Conservation (phyloP, 2,888 invertebrate species). For the Cheilosia urbana region DNA sequence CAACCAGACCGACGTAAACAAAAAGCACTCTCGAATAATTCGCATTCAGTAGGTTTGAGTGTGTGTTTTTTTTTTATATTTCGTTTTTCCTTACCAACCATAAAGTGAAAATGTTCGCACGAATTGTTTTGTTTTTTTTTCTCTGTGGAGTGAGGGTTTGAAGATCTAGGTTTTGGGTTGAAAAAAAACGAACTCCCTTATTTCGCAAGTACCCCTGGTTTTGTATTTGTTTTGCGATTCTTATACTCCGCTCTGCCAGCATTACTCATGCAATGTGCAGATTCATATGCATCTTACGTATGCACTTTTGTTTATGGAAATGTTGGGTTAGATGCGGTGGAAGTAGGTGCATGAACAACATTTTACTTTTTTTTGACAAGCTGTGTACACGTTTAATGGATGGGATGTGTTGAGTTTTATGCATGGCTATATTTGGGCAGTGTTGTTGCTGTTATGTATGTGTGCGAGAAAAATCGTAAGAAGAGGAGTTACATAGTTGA, state of each 20-base stretch:
- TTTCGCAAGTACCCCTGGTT: background rate
- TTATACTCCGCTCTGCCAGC: conserved; percentile 2
- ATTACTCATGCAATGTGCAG: conserved; percentile 39
- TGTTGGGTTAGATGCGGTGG: conserved; percentile 24
- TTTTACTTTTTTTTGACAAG: conserved; percentile 6
- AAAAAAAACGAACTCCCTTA: conserved; percentile 25
- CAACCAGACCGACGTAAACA: conserved; percentile 52
- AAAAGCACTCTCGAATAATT: conserved; percentile 65
- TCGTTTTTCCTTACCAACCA: conserved; percentile 5
- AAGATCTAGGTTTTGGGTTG: conserved; percentile 62
- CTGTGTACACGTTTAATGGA: conserved; percentile 15
- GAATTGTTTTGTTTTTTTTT: conserved; percentile 42
- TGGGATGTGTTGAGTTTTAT: background rate
- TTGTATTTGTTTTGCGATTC: conserved; percentile 49
- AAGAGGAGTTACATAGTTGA: conserved; percentile 6
- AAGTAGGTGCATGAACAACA: background rate
- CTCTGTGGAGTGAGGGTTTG: background rate
- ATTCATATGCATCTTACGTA: conserved; percentile 24
- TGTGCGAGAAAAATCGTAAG: background rate
- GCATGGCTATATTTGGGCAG: conserved; percentile 5
- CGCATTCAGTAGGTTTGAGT: conserved; percentile 35
- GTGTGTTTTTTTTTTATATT: conserved; percentile 11
- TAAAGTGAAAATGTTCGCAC: conserved; percentile 54
- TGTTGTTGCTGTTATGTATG: conserved; percentile 1
- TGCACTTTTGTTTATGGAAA: conserved; percentile 49